Conservation (phyloP, 2,888 invertebrate genomes). For the Drosophila flavopinicola region DNA sequence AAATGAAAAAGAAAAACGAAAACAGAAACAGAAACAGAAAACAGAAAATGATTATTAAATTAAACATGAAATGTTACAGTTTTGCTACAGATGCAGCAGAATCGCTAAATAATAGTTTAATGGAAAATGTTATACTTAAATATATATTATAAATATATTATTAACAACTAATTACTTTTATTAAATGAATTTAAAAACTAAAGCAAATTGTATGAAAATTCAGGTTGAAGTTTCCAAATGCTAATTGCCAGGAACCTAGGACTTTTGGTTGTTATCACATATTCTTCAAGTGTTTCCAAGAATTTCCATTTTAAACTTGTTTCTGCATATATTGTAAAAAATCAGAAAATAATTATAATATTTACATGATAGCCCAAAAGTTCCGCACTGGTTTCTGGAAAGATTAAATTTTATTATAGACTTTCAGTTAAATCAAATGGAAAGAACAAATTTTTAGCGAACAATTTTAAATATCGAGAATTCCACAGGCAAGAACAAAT, state of each 20-base stretch:
- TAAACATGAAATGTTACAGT: slow-evolving; percentile 57
- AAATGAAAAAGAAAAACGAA: slow-evolving; percentile 22
- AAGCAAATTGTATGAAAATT: slow-evolving; percentile 35
- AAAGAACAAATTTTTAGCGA: slow-evolving; percentile 19
- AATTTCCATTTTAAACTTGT: background rate
- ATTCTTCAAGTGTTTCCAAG: background rate
- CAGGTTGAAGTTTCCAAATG: slow-evolving; percentile 12
- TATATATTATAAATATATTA: slow-evolving; percentile 59
- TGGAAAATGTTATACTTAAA: slow-evolving; percentile 68
- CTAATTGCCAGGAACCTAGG: slow-evolving; percentile 9
- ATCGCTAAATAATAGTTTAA: slow-evolving; percentile 73
- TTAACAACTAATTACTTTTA: slow-evolving; percentile 51
- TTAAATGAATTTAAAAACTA: slow-evolving; percentile 46
- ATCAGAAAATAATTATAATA: background rate
- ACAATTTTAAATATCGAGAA: slow-evolving; percentile 7
- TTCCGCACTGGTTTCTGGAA: background rate
- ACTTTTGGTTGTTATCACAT: slow-evolving; percentile 3
- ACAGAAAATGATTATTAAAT: slow-evolving; percentile 36
- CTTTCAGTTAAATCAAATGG: slow-evolving; percentile 22
- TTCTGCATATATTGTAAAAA: background rate
- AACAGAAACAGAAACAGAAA: slow-evolving; percentile 30
- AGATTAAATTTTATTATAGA: slow-evolving; percentile 19
- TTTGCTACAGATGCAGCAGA: slow-evolving; percentile 62
- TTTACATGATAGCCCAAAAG: background rate
- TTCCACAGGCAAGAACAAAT: slow-evolving; percentile 33